These are phyloP conservation scores for Colaptes auratus DNA, from an alignment of 2,113 vertebrate genomes.

Conservation along the genomic window DNA sequence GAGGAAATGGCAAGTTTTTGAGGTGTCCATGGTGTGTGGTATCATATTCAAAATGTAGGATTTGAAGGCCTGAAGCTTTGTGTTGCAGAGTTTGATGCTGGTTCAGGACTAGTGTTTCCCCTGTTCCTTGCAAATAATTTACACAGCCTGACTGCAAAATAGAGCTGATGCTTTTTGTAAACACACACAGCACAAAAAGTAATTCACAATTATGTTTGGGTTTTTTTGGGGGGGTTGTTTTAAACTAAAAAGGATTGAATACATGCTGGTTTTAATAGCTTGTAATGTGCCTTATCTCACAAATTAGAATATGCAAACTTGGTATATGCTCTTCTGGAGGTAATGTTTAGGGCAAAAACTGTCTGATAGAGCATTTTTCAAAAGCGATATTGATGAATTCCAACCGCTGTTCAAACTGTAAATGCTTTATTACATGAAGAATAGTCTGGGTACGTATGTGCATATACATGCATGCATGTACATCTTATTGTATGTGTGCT, in stretches of 20 bases:
- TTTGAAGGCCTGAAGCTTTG: constrained; percentile 26
- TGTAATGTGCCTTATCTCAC: neutral
- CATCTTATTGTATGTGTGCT: neutral
- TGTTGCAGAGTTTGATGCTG: neutral
- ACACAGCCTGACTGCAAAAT: neutral
- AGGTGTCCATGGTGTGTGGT: neutral
- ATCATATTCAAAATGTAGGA: neutral
- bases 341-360: neutral
- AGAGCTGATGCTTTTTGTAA: constrained; percentile 1
- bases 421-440: neutral
- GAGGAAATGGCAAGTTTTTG: constrained; percentile 45
- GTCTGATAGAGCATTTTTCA: neutral
- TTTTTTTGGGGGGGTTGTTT: neutral
- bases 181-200: neutral
- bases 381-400: neutral
- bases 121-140: constrained; percentile 44
- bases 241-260: neutral
- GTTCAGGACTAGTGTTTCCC: constrained; percentile 14
- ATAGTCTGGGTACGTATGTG: neutral
- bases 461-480: neutral
- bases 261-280: neutral
- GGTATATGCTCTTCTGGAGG: neutral
- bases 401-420: neutral
- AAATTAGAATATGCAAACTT: neutral
- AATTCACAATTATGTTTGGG: neutral